A percentile compares a stretch with the other conserved stretches of the same genome.
These are phyloP conservation scores for Sminthopsis crassicaudata DNA, from an alignment of 2,113 vertebrate species.

Conservation along the genomic window DNA sequence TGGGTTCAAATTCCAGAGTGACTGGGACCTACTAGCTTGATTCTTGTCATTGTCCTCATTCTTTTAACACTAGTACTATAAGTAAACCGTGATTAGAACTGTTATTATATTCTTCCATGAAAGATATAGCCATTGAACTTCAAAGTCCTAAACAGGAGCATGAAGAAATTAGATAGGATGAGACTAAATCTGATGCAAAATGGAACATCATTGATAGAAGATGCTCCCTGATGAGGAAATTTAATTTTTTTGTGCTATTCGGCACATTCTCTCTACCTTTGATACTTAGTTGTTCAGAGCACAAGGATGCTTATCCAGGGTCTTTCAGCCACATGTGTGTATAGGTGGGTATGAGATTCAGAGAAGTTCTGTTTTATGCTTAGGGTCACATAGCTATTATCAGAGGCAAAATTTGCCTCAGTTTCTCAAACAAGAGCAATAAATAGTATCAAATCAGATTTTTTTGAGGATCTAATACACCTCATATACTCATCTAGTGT, in stretches of 20 bases:
- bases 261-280: background rate
- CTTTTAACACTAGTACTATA: background rate
- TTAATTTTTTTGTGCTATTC: background rate
- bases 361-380: background rate
- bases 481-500: background rate
- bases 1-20: background rate
- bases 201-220: background rate
- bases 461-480: background rate
- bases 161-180: background rate
- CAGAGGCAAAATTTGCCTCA: too few relatives aligned
- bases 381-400: background rate
- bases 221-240: background rate
- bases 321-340: background rate
- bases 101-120: constrained; percentile 10
- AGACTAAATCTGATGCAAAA: background rate
- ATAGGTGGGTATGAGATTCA: background rate
- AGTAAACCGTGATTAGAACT: background rate
- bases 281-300: background rate
- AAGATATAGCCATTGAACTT: background rate
- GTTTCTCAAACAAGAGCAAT: background rate
- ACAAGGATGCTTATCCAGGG: background rate
- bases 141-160: background rate
- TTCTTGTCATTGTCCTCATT: background rate
- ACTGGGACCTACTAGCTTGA: background rate
- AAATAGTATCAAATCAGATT: background rate